Evolutionary conservation across 23 tunicate species (phyloP).

Genomic region (Ciona savignyi): DNA sequence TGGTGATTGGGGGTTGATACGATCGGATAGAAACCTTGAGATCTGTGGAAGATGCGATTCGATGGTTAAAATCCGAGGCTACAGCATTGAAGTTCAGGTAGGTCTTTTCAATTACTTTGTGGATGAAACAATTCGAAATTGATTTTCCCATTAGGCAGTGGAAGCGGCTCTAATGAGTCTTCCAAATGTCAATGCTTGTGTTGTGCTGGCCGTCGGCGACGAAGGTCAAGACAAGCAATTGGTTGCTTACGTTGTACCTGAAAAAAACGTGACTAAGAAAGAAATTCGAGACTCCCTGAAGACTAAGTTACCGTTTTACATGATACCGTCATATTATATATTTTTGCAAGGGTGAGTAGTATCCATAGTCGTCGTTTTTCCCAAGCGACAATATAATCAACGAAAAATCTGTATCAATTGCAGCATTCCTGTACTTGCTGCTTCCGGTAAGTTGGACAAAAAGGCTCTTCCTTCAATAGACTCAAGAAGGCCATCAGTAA

Average conservation of each 20-base stretch:
- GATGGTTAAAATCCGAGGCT: slow-evolving; percentile 92
- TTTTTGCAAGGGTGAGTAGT: slow-evolving; percentile 74
- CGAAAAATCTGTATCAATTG: no score
- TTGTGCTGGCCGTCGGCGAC: slow-evolving; percentile 78
- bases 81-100: slow-evolving; percentile 82
- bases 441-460: slow-evolving; percentile 79
- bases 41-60: slow-evolving; percentile 93
- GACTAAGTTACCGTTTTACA: slow-evolving; percentile 68
- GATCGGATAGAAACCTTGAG: slow-evolving; percentile 51
- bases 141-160: slow-evolving; percentile 69
- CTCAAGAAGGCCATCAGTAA: slow-evolving; percentile 16
- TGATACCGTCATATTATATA: slow-evolving; percentile 74
- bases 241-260: slow-evolving; percentile 69
- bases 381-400: not conserved
- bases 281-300: slow-evolving; percentile 30
- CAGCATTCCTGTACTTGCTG: slow-evolving; percentile 69
- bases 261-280: slow-evolving; percentile 34
- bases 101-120: not conserved
- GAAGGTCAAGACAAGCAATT: slow-evolving; percentile 86
- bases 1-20: slow-evolving; percentile 92
- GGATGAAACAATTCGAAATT: no score
- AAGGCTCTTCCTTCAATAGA: slow-evolving; percentile 84
- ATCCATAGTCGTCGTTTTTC: no score
- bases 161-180: slow-evolving; percentile 68
- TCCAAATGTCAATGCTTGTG: slow-evolving; percentile 62